Base-by-base conservation (phyloP, 2,113 vertebrate genomes). In the Mirza zaza region DNA sequence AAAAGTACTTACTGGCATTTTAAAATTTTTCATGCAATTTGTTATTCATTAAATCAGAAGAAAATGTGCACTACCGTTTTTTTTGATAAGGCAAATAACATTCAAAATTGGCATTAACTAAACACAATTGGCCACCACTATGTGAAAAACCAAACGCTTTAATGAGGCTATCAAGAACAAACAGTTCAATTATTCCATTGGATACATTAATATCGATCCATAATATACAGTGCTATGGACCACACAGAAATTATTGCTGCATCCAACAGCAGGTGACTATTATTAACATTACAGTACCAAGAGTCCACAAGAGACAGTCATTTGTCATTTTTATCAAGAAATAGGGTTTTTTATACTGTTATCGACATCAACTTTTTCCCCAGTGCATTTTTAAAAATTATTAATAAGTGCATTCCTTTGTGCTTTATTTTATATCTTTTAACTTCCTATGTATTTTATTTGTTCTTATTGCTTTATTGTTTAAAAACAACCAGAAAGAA, bases 281-380 rank as follows among this genome's bases (percentile, higher is more conserved):
- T 98, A 98, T 98, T 98, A 99, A 99, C 98, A 98, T 99, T 98
- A 99, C 99, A 98, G 99, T 99, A 99, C 98, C 98, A 98, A 99
- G 98, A 92, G 98, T 99, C 98, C 97, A 97, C 98, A 98, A 98
- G 98, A 99, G 98, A 98, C 98, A 98, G 97, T 98, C 98, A 98
- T 98, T 98, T 98, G 97, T 98, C 98, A 97, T 98, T 98, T 98
- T 98, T 98, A 98, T 98, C 98, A 98, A 98, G 98, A 98, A 98
- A 97, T 98, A 98, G 97, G 97, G 97, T 95, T 96, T 98, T 98
- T 97, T 95, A 98, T 98, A 98, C 97, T 98, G 98, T 98, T 98
- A 98, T 98, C 97, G 98, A 98, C 97, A 98, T 98, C 97, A 98
- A 97, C 98, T 98, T 98, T 97, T 98, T 98, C 98, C 98, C 98